Conservation (phyloP, 2,888 invertebrate genomes). For the Ischnura elegans region DNA sequence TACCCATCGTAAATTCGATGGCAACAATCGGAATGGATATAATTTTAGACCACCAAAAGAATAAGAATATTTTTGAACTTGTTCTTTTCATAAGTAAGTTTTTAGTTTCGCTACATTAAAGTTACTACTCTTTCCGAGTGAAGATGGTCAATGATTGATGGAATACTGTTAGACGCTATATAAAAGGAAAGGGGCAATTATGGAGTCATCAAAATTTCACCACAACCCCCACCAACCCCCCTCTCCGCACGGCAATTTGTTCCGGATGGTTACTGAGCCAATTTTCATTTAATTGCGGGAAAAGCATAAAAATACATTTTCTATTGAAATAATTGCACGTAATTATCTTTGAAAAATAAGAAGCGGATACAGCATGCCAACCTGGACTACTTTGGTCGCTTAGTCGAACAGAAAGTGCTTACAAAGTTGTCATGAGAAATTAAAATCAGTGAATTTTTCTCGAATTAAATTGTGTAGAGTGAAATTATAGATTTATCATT, state of each 20-base stretch:
- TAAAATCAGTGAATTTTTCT: no score
- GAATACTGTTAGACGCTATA: not conserved
- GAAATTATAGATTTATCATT: no score
- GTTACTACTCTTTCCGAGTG: not conserved
- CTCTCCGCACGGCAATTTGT: not conserved
- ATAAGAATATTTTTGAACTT: no score
- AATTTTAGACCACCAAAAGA: no score
- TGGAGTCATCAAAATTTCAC: not conserved
- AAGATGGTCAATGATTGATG: not conserved
- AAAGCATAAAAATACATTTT: not conserved
- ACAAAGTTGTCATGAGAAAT: no score
- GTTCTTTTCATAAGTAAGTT: no score
- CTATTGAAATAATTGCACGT: not conserved
- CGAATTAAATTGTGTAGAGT: no score
- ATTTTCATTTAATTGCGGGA: slow-evolving; percentile 9
- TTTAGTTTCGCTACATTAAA: no score
- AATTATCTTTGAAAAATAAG: not conserved
- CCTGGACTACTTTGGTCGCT: not conserved
- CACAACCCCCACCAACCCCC: not conserved
- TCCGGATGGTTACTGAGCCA: not conserved
- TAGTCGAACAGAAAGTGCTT: not conserved
- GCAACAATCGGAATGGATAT: no score
- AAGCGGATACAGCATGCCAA: not conserved
- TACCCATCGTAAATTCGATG: no score
- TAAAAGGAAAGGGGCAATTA: slow-evolving; percentile 12